phyloP scores from a whole-genome alignment of 2,797 vertebrate genomes.

The Lepidocolaptes lacrymiger region DNA sequence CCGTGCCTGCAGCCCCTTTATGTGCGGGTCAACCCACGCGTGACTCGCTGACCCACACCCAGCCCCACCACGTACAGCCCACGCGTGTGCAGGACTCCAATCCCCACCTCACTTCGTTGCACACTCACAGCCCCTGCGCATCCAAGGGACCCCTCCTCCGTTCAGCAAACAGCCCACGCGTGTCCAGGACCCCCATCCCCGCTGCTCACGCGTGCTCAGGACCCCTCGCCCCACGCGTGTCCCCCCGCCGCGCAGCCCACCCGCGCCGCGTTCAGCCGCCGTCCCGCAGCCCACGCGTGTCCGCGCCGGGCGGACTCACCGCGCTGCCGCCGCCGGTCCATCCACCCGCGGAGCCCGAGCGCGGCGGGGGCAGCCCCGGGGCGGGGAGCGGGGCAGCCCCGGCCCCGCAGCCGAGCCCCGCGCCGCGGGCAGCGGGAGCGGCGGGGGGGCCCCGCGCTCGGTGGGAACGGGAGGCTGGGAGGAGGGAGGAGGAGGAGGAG shows the following conservation, averaged over 20 bases:
- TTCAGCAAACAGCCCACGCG: background rate
- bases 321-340: background rate
- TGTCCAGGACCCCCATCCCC: background rate
- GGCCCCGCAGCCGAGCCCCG: background rate
- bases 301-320: background rate
- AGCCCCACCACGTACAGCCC: background rate
- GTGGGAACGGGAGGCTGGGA: background rate
- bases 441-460: background rate
- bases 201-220: background rate
- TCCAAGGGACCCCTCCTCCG: background rate
- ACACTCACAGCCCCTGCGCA: background rate
- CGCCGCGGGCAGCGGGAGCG: background rate
- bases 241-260: background rate
- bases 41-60: background rate
- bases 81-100: background rate
- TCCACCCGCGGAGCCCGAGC: background rate
- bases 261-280: background rate
- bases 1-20: background rate
- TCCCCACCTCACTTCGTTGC: background rate
- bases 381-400: background rate
- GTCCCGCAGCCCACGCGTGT: background rate
- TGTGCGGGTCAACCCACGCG: background rate
- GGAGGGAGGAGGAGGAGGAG: constrained; percentile 41
- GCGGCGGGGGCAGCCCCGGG: background rate
- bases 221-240: background rate